phyloP scores from a whole-genome alignment of 2,888 invertebrate species.

The Macrophya alboannulata region DNA sequence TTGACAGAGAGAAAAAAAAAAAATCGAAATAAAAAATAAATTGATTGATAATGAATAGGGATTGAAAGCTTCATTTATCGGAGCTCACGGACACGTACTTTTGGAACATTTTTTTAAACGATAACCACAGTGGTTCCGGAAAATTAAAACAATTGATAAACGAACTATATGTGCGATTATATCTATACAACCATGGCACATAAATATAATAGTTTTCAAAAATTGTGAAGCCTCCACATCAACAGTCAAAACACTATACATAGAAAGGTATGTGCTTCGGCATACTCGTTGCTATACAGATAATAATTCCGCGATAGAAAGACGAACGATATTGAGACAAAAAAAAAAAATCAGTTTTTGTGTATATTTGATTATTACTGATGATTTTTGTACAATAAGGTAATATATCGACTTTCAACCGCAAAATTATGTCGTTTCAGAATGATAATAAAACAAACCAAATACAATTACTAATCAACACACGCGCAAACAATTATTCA shows the following conservation, averaged over 20 bases:
- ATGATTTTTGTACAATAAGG: not conserved
- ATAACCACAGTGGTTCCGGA: constrained; percentile 8
- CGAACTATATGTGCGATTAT: not conserved
- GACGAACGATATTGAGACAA: constrained; percentile 12
- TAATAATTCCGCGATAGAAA: constrained; percentile 28
- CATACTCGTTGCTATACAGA: not conserved
- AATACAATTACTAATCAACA: constrained; percentile 16
- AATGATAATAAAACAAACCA: not conserved
- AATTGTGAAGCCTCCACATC: constrained; percentile 30
- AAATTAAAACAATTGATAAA: not conserved
- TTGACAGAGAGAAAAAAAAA: not conserved
- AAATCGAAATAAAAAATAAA: not conserved
- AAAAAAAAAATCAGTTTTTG: not conserved
- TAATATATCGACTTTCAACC: constrained; percentile 3
- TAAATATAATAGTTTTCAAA: not conserved
- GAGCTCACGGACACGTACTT: not conserved
- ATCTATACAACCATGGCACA: constrained; percentile 17
- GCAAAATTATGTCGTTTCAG: constrained; percentile 1
- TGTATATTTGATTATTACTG: too few species aligned
- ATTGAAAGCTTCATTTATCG: not conserved
- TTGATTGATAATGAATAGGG: not conserved
- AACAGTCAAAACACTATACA: constrained; percentile 3
- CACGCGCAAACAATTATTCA: constrained; percentile 15
- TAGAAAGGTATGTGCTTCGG: not conserved
- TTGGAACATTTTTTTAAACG: too few species aligned